A percentile compares a stretch with the other conserved stretches of the same genome.
Conservation (phyloP, 2,113 vertebrate species). For the Hyla sarda region DNA sequence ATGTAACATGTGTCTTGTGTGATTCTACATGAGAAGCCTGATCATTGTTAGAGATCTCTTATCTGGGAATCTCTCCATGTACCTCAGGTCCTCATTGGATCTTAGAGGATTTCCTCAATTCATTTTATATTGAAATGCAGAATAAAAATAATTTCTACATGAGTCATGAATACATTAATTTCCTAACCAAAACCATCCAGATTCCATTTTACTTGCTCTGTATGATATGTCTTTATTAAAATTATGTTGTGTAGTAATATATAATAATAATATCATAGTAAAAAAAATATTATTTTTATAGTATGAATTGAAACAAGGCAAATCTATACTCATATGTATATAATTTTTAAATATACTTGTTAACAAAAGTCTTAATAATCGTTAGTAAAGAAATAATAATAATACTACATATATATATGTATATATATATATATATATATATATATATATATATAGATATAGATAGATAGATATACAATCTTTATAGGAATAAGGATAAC, state of each 20-base stretch:
- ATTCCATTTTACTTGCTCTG: not conserved
- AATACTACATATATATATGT: too few species aligned
- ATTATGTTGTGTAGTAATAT: too few species aligned
- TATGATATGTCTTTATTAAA: not conserved
- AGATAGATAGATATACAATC: too few species aligned
- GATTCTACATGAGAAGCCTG: constrained; percentile 16
- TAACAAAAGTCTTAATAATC: too few species aligned
- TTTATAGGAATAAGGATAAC: too few species aligned
- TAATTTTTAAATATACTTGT: too few species aligned
- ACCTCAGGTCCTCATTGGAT: not conserved
- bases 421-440: too few species aligned
- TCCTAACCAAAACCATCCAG: not conserved
- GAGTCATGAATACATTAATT: not conserved
- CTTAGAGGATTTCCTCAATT: not conserved
- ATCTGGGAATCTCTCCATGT: not conserved
- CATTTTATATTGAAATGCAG: not conserved
- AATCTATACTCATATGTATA: too few species aligned
- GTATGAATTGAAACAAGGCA: too few species aligned
- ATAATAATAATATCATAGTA: not conserved
- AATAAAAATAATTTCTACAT: not conserved
- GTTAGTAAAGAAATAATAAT: too few species aligned
- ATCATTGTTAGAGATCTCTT: not conserved
- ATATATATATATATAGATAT: too few species aligned
- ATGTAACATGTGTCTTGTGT: constrained; percentile 43
- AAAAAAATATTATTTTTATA: too few species aligned